phyloP scores from a whole-genome alignment of 2,797 vertebrate species.

The Helarctos malayanus region DNA sequence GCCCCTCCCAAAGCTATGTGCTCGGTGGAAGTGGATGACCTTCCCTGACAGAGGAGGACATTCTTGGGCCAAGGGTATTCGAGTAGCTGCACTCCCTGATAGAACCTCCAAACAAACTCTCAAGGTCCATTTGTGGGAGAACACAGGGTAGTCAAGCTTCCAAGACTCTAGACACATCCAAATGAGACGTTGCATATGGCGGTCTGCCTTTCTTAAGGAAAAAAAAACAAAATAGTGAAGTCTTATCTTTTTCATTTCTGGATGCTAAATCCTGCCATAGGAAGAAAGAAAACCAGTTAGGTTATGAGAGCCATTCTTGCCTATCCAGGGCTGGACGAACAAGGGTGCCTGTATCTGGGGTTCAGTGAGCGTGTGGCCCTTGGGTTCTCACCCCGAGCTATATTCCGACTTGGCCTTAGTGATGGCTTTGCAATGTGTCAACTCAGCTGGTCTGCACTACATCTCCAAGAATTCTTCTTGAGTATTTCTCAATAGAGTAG shows the following conservation, averaged over 20 bases:
- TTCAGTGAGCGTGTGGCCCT: neutral
- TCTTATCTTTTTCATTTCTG: neutral
- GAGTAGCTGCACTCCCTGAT: neutral
- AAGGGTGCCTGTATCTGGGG: neutral
- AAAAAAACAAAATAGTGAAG: neutral
- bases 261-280: neutral
- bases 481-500: neutral
- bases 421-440: neutral
- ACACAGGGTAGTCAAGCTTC: neutral
- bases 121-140: neutral
- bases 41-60: neutral
- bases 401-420: neutral
- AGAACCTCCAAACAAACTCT: neutral
- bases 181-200: neutral
- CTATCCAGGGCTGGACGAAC: neutral
- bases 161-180: neutral
- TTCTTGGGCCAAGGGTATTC: neutral
- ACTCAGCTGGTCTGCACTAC: neutral
- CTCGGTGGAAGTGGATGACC: neutral
- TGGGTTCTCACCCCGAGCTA: neutral
- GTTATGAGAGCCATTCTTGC: neutral
- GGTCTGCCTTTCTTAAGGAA: neutral
- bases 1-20: neutral
- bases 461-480: neutral
- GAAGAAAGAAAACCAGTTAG: conserved; percentile 3